Percentiles rank a stretch among this genome's conserved stretches.
Evolutionary conservation across 2,888 invertebrate species (phyloP).

Genomic region (Masnerella sp.): DNA sequence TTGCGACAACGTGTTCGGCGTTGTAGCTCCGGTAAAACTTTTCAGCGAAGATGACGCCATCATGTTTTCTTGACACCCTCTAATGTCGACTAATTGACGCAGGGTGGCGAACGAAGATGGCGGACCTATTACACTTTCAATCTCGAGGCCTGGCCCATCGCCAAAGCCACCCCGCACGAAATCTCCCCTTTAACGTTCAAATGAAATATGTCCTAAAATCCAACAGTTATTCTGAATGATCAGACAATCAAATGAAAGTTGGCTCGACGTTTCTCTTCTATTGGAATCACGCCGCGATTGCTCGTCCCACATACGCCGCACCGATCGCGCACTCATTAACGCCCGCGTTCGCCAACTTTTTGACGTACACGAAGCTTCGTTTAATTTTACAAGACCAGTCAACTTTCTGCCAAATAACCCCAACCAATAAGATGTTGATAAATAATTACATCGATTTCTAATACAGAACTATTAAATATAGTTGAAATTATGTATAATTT

Average conservation of each 20-base stretch:
- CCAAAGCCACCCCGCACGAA: slow-evolving; percentile 54
- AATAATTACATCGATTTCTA: no score
- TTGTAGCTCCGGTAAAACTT: slow-evolving; percentile 34
- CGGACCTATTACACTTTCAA: slow-evolving; percentile 76
- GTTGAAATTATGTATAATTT: no score
- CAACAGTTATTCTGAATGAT: slow-evolving; percentile 52
- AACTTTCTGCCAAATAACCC: no score
- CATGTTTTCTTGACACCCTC: slow-evolving; percentile 69
- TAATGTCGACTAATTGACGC: slow-evolving; percentile 73
- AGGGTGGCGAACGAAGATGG: slow-evolving; percentile 75
- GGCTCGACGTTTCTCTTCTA: slow-evolving; percentile 35
- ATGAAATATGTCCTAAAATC: slow-evolving; percentile 58
- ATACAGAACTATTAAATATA: no score
- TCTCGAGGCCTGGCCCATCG: slow-evolving; percentile 66
- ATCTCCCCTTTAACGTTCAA: slow-evolving; percentile 46
- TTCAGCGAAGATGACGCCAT: slow-evolving; percentile 67
- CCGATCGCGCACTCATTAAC: slow-evolving; percentile 13
- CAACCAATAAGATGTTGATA: no score
- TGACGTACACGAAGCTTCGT: slow-evolving; percentile 22
- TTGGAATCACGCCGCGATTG: slow-evolving; percentile 27
- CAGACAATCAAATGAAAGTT: slow-evolving; percentile 57
- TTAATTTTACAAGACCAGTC: no score
- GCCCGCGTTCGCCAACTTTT: slow-evolving; percentile 22
- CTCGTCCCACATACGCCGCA: no score
- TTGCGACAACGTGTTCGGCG: no score